These are phyloP conservation scores for Tigriopus californicus DNA, from an alignment of 2,888 invertebrate genomes.

Conservation along the genomic window DNA sequence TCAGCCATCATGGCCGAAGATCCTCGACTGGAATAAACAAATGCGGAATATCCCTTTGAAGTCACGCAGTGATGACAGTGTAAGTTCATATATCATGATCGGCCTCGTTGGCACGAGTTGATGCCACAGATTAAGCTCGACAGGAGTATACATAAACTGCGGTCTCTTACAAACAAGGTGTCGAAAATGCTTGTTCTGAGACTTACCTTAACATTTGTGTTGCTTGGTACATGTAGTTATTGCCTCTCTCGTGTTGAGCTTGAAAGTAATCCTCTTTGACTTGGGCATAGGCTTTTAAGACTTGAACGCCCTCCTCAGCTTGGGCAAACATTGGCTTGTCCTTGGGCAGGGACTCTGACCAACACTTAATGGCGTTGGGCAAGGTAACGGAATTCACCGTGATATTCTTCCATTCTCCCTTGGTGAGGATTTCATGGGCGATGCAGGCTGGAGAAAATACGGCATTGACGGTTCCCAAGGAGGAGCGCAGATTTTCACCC, in stretches of 20 bases:
- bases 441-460: conserved; percentile 85
- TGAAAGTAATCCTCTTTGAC: background rate
- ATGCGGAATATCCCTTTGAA: background rate
- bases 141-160: no score
- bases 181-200: no score
- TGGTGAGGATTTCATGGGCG: conserved; percentile 70
- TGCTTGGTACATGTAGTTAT: no score
- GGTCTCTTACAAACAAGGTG: no score
- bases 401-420: conserved; percentile 67
- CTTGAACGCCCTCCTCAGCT: background rate
- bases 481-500: conserved; percentile 19
- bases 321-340: background rate
- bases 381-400: conserved; percentile 65
- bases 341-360: conserved; percentile 31
- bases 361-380: conserved; percentile 65
- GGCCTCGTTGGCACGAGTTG: no score
- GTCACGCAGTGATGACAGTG: no score
- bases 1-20: background rate
- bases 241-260: background rate
- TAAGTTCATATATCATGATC: no score
- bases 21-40: background rate
- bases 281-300: background rate
- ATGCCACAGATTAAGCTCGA: no score
- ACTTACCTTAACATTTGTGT: no score
- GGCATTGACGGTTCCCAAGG: conserved; percentile 33